Percentiles rank a stretch among this genome's conserved stretches.
Conservation (phyloP, 2,888 invertebrate species). For the Volucella inflata region DNA sequence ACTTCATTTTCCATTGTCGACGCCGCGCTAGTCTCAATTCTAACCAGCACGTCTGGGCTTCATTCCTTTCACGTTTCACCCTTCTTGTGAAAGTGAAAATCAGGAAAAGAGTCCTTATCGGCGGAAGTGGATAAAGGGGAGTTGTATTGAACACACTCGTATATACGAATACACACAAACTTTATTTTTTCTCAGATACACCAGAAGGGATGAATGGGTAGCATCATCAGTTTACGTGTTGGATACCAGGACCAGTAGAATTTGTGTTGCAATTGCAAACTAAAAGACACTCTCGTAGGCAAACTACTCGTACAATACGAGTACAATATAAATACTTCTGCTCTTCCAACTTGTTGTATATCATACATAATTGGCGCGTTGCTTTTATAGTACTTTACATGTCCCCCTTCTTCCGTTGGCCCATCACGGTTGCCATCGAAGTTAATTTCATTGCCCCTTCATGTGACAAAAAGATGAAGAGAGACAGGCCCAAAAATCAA, state of each 20-base stretch:
- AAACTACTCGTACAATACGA: conserved; percentile 2
- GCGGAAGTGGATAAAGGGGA: conserved; percentile 16
- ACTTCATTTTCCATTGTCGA: not conserved
- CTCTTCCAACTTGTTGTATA: conserved; percentile 70
- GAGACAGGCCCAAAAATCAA: conserved; percentile 52
- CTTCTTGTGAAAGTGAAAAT: conserved; percentile 71
- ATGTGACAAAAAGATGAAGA: not conserved
- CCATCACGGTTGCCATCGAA: conserved; percentile 28
- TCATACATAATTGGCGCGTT: conserved; percentile 56
- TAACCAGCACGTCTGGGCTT: conserved; percentile 59
- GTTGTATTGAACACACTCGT: no score
- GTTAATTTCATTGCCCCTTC: conserved; percentile 35
- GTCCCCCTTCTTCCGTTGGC: not conserved
- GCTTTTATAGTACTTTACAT: not conserved
- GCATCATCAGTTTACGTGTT: not conserved
- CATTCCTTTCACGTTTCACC: conserved; percentile 25
- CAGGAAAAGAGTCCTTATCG: conserved; percentile 54
- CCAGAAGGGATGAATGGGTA: conserved; percentile 17
- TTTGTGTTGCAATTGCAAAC: conserved; percentile 53
- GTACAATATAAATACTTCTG: no score
- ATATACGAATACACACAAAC: not conserved
- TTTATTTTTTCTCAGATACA: conserved; percentile 4
- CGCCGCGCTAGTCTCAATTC: conserved; percentile 11
- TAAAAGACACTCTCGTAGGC: conserved; percentile 35
- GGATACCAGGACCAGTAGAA: conserved; percentile 15